Evolutionary conservation across 2,888 invertebrate species (phyloP).

Genomic region (Operophtera brumata): DNA sequence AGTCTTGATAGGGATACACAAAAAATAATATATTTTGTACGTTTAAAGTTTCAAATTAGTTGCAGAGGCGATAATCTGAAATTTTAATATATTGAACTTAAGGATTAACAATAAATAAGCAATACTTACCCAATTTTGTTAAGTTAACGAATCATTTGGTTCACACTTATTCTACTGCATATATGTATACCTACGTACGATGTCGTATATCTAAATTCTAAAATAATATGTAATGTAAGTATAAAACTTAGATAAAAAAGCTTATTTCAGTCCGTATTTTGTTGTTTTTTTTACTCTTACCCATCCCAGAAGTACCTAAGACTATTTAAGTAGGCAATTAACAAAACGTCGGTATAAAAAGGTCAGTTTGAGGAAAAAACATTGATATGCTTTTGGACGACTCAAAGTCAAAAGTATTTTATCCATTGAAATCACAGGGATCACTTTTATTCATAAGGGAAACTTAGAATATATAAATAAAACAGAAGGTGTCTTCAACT

Average conservation of each 20-base stretch:
- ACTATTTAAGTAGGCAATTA: neutral
- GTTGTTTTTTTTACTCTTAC: conserved; percentile 51
- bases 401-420: too few species aligned
- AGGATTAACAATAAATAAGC: conserved; percentile 1
- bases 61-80: conserved; percentile 56
- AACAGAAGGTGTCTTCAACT: too few species aligned
- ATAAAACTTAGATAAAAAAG: conserved; percentile 73
- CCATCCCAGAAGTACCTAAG: conserved; percentile 12
- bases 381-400: too few species aligned
- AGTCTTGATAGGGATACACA: conserved; percentile 60
- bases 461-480: too few species aligned
- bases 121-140: conserved; percentile 9
- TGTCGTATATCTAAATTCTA: conserved; percentile 46
- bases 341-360: too few species aligned
- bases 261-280: conserved; percentile 66
- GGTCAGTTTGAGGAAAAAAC: too few species aligned
- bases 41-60: conserved; percentile 46
- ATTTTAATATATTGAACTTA: neutral
- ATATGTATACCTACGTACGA: conserved; percentile 27
- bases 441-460: too few species aligned
- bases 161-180: conserved; percentile 14
- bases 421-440: too few species aligned
- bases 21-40: conserved; percentile 42
- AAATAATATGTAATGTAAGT: conserved; percentile 65
- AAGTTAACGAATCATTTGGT: conserved; percentile 5